Evolutionary conservation across 2,797 vertebrate genomes (phyloP), one percentile per base, ranked within the genome.

Genomic region (Sus cebifrons): DNA sequence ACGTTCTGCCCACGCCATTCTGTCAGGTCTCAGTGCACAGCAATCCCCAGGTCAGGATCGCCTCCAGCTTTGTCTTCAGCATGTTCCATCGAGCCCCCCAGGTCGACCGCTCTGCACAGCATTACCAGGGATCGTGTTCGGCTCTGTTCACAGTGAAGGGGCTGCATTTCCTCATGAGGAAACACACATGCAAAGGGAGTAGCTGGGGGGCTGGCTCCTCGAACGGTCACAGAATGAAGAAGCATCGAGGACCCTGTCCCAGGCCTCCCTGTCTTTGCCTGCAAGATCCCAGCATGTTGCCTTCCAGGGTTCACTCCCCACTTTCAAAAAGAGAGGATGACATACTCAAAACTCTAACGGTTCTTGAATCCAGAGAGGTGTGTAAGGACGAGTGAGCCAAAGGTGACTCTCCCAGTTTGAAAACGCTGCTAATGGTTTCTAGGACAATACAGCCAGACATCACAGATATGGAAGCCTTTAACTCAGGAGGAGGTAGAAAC

Each of bases 21-120:
- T 78, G 13, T 40, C 6, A 32, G 58, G 1, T 18, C 17, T 71
- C 0, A 84, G 14, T 0, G 4, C 18, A 68, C 20, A 62, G 12
- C 3, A 11, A 5, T 16, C 3, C 10, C 44, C 12, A 58, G 5
- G 0, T 40, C 25, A 44, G 16, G 27, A 27, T 29, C 18, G 11
- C 15, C 49, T 27, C 56, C 25, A 32, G 9, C 2, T 56, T 23
- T 54, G 74, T 3, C 5, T 21, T 36, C 7, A 27, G 1, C 27
- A 16, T 75, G 9, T 5, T 29, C 36, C 54, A 54, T 8, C 36
- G 17, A 20, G n/a, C 27, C 0, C n/a, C 7, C 1, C 13, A 6
- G 0, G 25, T 10, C 32, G 16, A n/a, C 4, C 9, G 9, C 3
- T 25, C 0, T 6, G 3, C 29, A 6, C 2, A 32, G 3, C 21